A percentile compares a stretch with the other conserved stretches of the same genome.
Conservation (phyloP, 2,113 vertebrate genomes). For the Pteruthius melanotis region DNA sequence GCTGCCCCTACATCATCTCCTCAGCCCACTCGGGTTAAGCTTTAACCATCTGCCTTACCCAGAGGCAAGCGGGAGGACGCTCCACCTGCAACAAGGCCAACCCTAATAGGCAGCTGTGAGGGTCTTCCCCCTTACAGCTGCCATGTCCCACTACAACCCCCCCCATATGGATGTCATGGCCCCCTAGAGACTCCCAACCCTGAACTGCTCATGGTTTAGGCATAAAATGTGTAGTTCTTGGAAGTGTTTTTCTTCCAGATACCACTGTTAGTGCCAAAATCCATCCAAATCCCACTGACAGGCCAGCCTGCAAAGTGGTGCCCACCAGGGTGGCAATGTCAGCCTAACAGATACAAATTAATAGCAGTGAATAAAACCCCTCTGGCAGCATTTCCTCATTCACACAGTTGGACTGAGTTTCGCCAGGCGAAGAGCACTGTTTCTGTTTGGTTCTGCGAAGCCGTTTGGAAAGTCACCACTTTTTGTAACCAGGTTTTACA, state of each 20-base stretch:
- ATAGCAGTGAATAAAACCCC: neutral
- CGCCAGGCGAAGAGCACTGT: rapidly evolving
- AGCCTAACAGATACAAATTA: neutral
- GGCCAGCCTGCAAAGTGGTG: neutral
- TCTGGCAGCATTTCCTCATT: neutral
- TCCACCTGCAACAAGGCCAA: rapidly evolving
- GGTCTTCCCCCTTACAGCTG: rapidly evolving
- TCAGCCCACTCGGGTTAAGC: neutral
- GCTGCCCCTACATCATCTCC: neutral
- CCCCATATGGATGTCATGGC: neutral
- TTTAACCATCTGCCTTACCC: neutral
- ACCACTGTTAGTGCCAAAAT: neutral
- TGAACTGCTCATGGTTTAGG: rapidly evolving
- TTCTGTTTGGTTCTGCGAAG: neutral
- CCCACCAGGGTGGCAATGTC: rapidly evolving
- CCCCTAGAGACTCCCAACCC: neutral
- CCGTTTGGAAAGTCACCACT: neutral
- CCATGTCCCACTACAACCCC: neutral
- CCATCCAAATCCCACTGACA: neutral
- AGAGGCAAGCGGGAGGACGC: rapidly evolving
- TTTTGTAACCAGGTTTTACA: neutral
- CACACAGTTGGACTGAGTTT: rapidly evolving
- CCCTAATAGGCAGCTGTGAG: neutral
- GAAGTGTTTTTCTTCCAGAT: neutral
- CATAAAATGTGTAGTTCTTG: rapidly evolving